Evolutionary conservation across 2,888 invertebrate genomes (phyloP).

Genomic region (Athrips mouffetella): DNA sequence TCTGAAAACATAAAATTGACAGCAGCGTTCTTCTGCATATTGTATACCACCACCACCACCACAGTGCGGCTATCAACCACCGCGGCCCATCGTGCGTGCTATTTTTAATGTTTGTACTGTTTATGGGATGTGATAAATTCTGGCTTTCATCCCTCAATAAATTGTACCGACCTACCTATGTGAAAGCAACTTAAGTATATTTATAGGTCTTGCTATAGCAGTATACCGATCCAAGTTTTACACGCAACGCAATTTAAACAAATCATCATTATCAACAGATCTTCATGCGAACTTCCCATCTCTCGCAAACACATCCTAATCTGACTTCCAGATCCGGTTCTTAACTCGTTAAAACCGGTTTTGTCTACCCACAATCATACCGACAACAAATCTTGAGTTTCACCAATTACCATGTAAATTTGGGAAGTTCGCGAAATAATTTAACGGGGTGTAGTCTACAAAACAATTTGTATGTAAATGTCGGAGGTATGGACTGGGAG

Average conservation of each 20-base stretch:
- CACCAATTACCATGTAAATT: slow-evolving; percentile 77
- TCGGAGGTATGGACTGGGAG: slow-evolving; percentile 62
- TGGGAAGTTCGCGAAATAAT: slow-evolving; percentile 76
- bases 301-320: slow-evolving; percentile 42
- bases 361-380: slow-evolving; percentile 69
- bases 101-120: too few species aligned
- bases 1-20: too few species aligned
- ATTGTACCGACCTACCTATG: too few species aligned
- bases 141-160: too few species aligned
- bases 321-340: slow-evolving; percentile 47
- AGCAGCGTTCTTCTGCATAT: too few species aligned
- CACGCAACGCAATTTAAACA: background rate
- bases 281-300: background rate
- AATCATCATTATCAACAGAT: slow-evolving; percentile 1
- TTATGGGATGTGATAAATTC: too few species aligned
- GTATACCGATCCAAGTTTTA: too few species aligned
- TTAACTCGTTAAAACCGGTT: slow-evolving; percentile 60
- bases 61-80: too few species aligned
- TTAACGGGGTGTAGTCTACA: slow-evolving; percentile 73
- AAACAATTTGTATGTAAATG: slow-evolving; percentile 78
- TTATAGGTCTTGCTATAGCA: too few species aligned
- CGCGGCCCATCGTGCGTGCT: too few species aligned
- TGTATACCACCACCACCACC: too few species aligned
- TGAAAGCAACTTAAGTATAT: too few species aligned
- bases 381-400: slow-evolving; percentile 77